A percentile compares a stretch with the other conserved stretches of the same genome.
Conservation (phyloP, 2,888 invertebrate genomes). For the Rhingia campestris region DNA sequence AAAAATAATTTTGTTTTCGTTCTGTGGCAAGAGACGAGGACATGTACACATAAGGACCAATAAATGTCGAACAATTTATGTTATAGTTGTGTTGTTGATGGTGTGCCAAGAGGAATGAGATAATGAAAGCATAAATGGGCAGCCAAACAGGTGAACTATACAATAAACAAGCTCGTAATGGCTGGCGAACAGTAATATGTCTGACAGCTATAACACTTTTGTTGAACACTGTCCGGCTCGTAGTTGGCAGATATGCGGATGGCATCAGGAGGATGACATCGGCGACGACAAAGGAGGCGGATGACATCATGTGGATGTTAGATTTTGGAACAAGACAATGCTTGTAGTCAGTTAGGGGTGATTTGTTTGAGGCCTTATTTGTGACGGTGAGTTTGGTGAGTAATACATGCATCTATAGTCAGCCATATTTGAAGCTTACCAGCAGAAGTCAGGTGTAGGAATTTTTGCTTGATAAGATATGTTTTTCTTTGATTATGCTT, state of each 20-base stretch:
- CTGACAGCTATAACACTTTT: slow-evolving; percentile 34
- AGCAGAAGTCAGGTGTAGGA: too few species aligned
- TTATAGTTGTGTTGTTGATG: slow-evolving; percentile 53
- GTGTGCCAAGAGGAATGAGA: slow-evolving; percentile 45
- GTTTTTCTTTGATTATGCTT: too few species aligned
- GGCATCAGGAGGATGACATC: background rate
- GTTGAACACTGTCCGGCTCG: slow-evolving; percentile 15
- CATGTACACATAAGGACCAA: slow-evolving; percentile 40
- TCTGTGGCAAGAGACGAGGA: slow-evolving; percentile 18
- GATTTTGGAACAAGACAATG: too few species aligned
- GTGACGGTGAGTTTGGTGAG: too few species aligned
- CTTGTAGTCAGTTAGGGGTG: too few species aligned
- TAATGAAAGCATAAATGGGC: slow-evolving; percentile 51
- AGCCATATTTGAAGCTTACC: too few species aligned
- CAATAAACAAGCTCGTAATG: slow-evolving; percentile 46
- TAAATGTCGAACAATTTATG: slow-evolving; percentile 57
- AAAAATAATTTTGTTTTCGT: slow-evolving; percentile 17
- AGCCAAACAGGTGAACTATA: slow-evolving; percentile 41
- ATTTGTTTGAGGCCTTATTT: too few species aligned
- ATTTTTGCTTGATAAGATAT: too few species aligned
- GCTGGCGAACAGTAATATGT: slow-evolving; percentile 13
- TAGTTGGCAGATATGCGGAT: background rate
- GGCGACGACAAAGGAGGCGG: background rate
- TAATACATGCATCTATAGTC: too few species aligned
- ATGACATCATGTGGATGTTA: background rate